These are phyloP conservation scores for Acrocephalus arundinaceus DNA, from an alignment of 2,113 vertebrate species.

Conservation along the genomic window DNA sequence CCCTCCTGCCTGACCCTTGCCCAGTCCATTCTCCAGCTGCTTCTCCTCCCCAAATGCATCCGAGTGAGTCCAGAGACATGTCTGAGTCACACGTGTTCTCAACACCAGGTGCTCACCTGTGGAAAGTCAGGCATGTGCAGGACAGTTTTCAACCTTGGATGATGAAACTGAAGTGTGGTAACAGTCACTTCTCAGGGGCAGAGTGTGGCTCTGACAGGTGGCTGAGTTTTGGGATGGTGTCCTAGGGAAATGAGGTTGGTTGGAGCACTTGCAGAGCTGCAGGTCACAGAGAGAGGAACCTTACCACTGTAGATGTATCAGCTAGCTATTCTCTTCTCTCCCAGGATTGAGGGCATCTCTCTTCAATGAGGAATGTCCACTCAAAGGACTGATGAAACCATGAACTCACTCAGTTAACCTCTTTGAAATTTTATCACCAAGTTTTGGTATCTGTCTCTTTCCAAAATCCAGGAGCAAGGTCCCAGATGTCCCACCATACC, in stretches of 20 bases:
- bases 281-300: accelerated
- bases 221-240: background rate
- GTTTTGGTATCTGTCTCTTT: background rate
- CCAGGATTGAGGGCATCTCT: background rate
- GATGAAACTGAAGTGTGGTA: background rate
- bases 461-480: background rate
- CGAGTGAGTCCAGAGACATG: background rate
- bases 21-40: background rate
- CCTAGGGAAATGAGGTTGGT: background rate
- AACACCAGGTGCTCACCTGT: accelerated
- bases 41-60: background rate
- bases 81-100: background rate
- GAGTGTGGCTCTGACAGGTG: background rate
- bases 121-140: background rate
- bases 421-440: background rate
- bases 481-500: background rate
- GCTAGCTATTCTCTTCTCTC: background rate
- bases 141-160: background rate
- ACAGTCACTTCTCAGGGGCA: background rate
- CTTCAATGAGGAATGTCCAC: background rate
- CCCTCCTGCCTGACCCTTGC: background rate
- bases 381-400: background rate
- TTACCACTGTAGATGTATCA: too few species aligned
- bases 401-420: background rate
- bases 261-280: background rate